A percentile compares a stretch with the other conserved stretches of the same genome.
These are phyloP conservation scores for Watsonalla binaria DNA, from an alignment of 2,888 invertebrate genomes.

Conservation along the genomic window DNA sequence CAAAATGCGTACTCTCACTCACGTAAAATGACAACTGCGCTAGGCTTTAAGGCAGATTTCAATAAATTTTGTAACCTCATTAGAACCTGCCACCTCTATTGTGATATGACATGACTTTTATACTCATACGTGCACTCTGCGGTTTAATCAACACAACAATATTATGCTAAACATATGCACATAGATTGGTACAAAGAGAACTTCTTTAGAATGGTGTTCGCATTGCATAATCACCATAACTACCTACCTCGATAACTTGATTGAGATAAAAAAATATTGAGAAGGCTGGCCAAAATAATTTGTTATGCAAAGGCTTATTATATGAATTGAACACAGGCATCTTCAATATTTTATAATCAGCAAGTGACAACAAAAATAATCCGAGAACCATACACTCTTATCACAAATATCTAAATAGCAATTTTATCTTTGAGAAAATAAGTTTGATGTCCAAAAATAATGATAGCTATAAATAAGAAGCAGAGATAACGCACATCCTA, in stretches of 20 bases:
- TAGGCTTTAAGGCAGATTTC: conserved; percentile 42
- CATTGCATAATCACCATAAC: conserved; percentile 18
- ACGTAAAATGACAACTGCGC: conserved; percentile 54
- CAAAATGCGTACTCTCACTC: conserved; percentile 69
- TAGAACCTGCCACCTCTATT: conserved; percentile 30
- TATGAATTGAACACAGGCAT: neutral
- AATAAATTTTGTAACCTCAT: conserved; percentile 48
- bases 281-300: neutral
- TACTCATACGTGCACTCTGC: conserved; percentile 26
- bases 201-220: conserved; percentile 9
- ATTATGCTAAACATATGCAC: conserved; percentile 3
- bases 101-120: conserved; percentile 36
- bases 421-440: conserved; percentile 28
- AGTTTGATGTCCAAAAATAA: conserved; percentile 54
- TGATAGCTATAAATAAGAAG: conserved; percentile 55
- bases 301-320: neutral
- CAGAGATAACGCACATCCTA: conserved; percentile 42
- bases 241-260: too few species aligned
- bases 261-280: neutral
- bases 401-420: conserved; percentile 1
- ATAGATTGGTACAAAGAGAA: conserved; percentile 2
- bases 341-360: neutral
- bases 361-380: neutral
- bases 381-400: neutral
- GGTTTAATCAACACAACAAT: conserved; percentile 26